Evolutionary conservation across 2,888 invertebrate genomes (phyloP).

Genomic region (Scaptomyza tumidula): DNA sequence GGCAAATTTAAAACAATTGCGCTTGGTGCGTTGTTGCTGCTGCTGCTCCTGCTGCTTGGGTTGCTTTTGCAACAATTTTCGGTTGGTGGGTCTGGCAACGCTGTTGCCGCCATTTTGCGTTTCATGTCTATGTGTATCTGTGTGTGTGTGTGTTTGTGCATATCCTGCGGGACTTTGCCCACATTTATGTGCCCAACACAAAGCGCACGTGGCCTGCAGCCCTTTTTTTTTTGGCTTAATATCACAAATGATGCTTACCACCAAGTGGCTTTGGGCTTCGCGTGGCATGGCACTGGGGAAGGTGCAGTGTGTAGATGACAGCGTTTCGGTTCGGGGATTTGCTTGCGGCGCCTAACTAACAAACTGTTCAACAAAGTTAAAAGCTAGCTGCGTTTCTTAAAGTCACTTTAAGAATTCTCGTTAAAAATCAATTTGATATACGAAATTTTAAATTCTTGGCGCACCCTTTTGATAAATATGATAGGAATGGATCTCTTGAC

Average conservation of each 20-base stretch:
- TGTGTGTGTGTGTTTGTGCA: constrained; percentile 23
- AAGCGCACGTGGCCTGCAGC: constrained; percentile 43
- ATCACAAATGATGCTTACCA: constrained; percentile 35
- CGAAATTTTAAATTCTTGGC: constrained; percentile 31
- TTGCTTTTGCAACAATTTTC: constrained; percentile 13
- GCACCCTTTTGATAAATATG: constrained; percentile 48
- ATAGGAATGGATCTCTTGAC: constrained; percentile 40
- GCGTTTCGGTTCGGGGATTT: constrained; percentile 23
- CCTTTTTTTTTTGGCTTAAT: constrained; percentile 36
- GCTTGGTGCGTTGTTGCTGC: constrained; percentile 8
- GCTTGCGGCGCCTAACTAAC: constrained; percentile 24
- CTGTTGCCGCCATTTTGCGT: constrained; percentile 47
- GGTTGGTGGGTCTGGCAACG: constrained; percentile 27
- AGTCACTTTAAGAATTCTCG: constrained; percentile 14
- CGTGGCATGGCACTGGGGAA: background rate
- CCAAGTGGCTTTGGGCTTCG: constrained; percentile 8
- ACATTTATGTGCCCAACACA: constrained; percentile 38
- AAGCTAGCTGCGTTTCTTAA: background rate
- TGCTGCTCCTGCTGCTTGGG: constrained; percentile 16
- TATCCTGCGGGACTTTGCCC: constrained; percentile 44
- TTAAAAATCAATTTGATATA: constrained; percentile 53
- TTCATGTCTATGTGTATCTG: constrained; percentile 7
- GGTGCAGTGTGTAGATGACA: constrained; percentile 18
- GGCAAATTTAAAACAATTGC: constrained; percentile 43
- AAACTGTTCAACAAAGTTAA: constrained; percentile 26